These are phyloP conservation scores for Trichomalopsis sarcophagae DNA, from an alignment of 1,140 invertebrate genomes.

Conservation along the genomic window DNA sequence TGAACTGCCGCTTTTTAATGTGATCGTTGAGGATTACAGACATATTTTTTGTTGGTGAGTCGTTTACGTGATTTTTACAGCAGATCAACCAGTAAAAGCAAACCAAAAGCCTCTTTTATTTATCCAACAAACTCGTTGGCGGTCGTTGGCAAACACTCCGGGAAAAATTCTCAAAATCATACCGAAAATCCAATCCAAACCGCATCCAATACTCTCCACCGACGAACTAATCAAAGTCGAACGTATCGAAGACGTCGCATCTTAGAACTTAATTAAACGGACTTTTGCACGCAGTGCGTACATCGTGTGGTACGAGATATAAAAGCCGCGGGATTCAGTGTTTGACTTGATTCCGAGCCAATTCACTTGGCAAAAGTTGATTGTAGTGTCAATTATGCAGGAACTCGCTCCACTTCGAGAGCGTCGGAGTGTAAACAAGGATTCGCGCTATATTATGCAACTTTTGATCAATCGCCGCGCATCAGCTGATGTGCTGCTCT, in stretches of 20 bases:
- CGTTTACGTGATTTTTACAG: no score
- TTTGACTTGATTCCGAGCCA: slow-evolving; percentile 38
- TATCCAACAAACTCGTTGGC: no score
- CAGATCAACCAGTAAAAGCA: no score
- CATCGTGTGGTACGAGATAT: not conserved
- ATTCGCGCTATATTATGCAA: not conserved
- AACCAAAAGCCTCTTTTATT: no score
- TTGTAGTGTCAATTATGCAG: slow-evolving; percentile 36
- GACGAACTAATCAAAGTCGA: no score
- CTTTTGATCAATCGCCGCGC: not conserved
- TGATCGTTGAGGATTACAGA: no score
- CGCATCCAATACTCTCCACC: no score
- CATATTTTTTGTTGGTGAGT: not conserved
- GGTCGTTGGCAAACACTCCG: no score
- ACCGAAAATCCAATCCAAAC: no score
- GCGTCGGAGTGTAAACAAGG: not conserved
- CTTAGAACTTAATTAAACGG: not conserved
- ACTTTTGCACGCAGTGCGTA: not conserved
- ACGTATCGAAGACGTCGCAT: no score
- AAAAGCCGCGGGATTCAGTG: not conserved
- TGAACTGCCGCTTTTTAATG: not conserved
- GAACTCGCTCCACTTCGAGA: not conserved
- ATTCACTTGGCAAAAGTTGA: slow-evolving; percentile 30
- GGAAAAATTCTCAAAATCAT: no score
- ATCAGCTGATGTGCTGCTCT: not conserved